Percentiles rank a stretch among this genome's conserved stretches.
These are phyloP conservation scores for Struthidea cinerea DNA, from an alignment of 2,113 vertebrate genomes.

Conservation along the genomic window DNA sequence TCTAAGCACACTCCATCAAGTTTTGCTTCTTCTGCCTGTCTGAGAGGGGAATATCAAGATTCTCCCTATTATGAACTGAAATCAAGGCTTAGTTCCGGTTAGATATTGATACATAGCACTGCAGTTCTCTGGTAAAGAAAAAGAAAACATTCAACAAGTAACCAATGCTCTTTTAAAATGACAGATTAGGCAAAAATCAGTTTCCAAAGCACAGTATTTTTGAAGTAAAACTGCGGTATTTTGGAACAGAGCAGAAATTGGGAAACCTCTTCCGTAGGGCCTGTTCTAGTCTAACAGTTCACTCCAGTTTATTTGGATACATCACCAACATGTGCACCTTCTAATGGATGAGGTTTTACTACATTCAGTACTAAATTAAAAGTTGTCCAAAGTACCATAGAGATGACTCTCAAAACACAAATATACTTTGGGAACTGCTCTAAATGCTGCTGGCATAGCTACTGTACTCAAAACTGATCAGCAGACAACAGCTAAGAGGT, in stretches of 20 bases:
- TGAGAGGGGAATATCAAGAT: not conserved
- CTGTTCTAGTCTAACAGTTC: not conserved
- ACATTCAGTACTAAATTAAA: not conserved
- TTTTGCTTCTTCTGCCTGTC: not conserved
- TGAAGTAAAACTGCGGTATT: not conserved
- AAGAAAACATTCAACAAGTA: not conserved
- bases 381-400: not conserved
- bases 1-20: not conserved
- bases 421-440: not conserved
- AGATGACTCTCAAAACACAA: not conserved
- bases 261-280: not conserved
- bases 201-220: not conserved
- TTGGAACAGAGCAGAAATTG: not conserved
- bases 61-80: not conserved
- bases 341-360: not conserved
- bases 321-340: not conserved
- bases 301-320: not conserved
- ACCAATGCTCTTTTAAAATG: not conserved
- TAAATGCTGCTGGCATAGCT: not conserved
- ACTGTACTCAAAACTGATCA: not conserved
- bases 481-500: rapidly evolving
- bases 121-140: not conserved
- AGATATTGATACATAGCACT: not conserved
- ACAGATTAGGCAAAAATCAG: not conserved
- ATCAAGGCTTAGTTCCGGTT: not conserved